Evolutionary conservation across 2,797 vertebrate species (phyloP), one percentile per base, ranked within the genome.

Genomic region (Eremophila alpestris): DNA sequence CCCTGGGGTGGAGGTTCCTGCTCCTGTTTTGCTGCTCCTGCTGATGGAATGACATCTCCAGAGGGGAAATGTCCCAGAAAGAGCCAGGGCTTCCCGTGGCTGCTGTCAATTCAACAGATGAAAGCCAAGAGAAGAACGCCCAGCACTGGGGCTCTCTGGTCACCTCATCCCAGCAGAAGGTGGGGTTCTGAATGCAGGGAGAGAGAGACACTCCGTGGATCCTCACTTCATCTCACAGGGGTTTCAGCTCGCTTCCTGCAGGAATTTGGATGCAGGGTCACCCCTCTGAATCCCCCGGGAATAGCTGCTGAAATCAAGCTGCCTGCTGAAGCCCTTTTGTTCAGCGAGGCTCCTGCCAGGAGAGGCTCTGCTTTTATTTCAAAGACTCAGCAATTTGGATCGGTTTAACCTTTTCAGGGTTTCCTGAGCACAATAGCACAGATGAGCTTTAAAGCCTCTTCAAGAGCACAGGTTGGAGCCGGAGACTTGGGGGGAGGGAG

Each of bases 371-470:
- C 63, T 86, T 83, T 94, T 49, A 91, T 96, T 97, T 92, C 93
- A 92, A 89, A 92, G 89, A 70, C 73, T 93, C 89, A 91, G 89
- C 92, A 92, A 55, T 93, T 93, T 87, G 95, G 84, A 87, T 92
- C 34, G 59, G 84, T 96, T 97, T 94, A 96, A 96, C 95, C 93
- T 96, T 90, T 92, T 78, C 87, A 58, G 81, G 73, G 76, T 83
- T 91, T 94, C 70, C 76, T 46, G 83, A 49, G 52, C 90, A 94
- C 93, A 96, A 95, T 89, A 92, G 94, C 74, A 11, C 65, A 95
- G 90, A 95, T 87, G 94, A 97, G 89, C 84, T 83, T 64, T 81
- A 75, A 93, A 91, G 73, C 43, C 62, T 88, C 76, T 68, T 75
- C 73, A 75, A 41, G 82, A 95, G 59, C 77, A 62, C 69, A 64